phyloP scores from a whole-genome alignment of 2,113 vertebrate genomes.

The Pteropus alecto region DNA sequence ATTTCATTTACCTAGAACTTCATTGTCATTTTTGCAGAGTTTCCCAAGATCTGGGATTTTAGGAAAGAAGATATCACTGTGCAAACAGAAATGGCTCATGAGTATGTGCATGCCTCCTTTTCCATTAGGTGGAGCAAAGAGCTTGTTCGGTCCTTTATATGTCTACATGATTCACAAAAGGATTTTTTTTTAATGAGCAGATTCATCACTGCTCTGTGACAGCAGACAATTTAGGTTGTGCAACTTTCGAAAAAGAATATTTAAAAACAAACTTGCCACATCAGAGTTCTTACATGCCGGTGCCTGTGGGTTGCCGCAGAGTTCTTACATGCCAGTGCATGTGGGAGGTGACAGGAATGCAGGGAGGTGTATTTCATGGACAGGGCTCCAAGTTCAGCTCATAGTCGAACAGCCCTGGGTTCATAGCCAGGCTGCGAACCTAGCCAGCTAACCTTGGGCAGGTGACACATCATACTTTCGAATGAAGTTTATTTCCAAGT shows the following conservation, averaged over 20 bases:
- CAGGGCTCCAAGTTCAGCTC: not conserved
- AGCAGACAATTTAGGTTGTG: not conserved
- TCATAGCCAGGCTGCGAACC: not conserved
- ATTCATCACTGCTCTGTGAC: not conserved
- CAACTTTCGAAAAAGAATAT: not conserved
- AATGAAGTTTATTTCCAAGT: not conserved
- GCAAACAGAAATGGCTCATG: not conserved
- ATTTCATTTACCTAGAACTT: not conserved
- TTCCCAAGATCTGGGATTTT: not conserved
- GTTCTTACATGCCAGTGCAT: not conserved
- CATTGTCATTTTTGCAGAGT: not conserved
- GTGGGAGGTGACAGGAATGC: not conserved
- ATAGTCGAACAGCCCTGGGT: not conserved
- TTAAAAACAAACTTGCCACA: not conserved
- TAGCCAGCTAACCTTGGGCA: not conserved
- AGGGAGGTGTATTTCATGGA: fast-evolving
- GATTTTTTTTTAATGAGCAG: not conserved
- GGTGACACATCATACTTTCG: not conserved
- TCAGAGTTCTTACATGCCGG: not conserved
- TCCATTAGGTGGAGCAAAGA: slow-evolving; percentile 58
- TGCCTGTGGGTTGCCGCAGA: not conserved
- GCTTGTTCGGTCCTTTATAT: not conserved
- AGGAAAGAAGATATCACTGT: not conserved
- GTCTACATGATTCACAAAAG: not conserved
- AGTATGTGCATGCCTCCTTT: not conserved